Evolutionary conservation across 2,888 invertebrate species (phyloP), one percentile per base, ranked within the genome.

Genomic region (Drosophila nr. fundita): DNA sequence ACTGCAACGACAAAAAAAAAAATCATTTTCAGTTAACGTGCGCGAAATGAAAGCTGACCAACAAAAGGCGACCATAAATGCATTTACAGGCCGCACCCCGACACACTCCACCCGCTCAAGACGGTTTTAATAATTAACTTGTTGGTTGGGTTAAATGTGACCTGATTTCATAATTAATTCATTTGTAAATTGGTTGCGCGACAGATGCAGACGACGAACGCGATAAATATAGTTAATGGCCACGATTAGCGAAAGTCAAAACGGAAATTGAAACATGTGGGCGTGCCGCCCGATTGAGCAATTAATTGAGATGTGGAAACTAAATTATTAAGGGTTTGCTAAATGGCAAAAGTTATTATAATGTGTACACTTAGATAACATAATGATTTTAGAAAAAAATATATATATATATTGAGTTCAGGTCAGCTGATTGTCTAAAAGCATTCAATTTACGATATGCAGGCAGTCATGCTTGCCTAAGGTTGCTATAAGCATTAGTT

Each of bases 1-100:
- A 96, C 96, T 96, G 93, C 42, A 78, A 66, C 29, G 45, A 57
- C 36, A 24, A 36, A 32, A 5, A 49, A 49, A 38, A 45, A 21
- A 48, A 49, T 0, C 1, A 3, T 54, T 24, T 11, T 52, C 36
- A 48, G 21, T 29, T 36, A 34, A 45, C 52, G 38, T 45, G 53
- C 32, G 8, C 66, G 55, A 30, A 36, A 11, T 67, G 21, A 68
- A 59, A 59, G 13, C 49, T 45, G 50, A 24, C 40, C 21, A 45
- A 32, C 48, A 63, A 24, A 45, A 45, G 66, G 27, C 61, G 61
- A 60, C 72, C 74, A 54, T 54, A 76, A 73, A 67, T 79, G 76
- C 68, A 71, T 74, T 77, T 27, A 62, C 53, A 13, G 5, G 42
- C 34, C 36, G 2, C 45, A n/a, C 15, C 54, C 36, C 4, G 2